A percentile compares a stretch with the other conserved stretches of the same genome.
Evolutionary conservation across 2,113 vertebrate genomes (phyloP).

Genomic region (Periophthalmus modestus): DNA sequence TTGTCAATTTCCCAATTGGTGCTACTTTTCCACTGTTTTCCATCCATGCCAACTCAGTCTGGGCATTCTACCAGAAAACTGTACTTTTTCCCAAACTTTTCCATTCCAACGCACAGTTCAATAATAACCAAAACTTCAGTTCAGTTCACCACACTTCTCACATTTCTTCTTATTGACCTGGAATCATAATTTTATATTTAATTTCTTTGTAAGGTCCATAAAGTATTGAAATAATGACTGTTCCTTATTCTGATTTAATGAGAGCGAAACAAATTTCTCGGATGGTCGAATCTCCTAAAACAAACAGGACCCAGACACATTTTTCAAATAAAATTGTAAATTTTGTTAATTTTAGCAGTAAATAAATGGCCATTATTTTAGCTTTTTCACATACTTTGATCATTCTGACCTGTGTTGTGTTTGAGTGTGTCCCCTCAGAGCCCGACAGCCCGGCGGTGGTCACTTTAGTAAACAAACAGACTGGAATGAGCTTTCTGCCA

Average conservation of each 20-base stretch:
- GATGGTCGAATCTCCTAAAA: too few relatives aligned
- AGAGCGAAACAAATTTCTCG: too few relatives aligned
- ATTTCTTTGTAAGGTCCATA: too few relatives aligned
- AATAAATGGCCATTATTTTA: not conserved
- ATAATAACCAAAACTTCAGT: not conserved
- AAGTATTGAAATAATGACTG: too few relatives aligned
- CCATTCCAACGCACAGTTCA: not conserved
- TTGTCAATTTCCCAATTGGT: not conserved
- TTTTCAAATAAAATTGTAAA: too few relatives aligned
- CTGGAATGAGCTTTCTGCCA: slow-evolving; percentile 31
- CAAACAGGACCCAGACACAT: not conserved
- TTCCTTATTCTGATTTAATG: too few relatives aligned
- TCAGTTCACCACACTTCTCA: too few relatives aligned
- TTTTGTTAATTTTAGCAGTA: too few relatives aligned
- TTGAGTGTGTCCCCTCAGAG: slow-evolving; percentile 26
- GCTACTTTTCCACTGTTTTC: not conserved
- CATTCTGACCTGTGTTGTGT: not conserved
- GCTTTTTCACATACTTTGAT: not conserved
- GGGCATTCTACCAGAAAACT: not conserved
- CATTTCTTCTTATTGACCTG: too few relatives aligned
- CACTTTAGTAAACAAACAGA: slow-evolving; percentile 47
- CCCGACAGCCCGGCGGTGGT: slow-evolving; percentile 21
- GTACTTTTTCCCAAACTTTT: not conserved
- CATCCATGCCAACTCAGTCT: not conserved
- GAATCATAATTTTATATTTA: too few relatives aligned